Base-by-base conservation (phyloP, 2,113 vertebrate genomes). In the Semnopithecus entellus region DNA sequence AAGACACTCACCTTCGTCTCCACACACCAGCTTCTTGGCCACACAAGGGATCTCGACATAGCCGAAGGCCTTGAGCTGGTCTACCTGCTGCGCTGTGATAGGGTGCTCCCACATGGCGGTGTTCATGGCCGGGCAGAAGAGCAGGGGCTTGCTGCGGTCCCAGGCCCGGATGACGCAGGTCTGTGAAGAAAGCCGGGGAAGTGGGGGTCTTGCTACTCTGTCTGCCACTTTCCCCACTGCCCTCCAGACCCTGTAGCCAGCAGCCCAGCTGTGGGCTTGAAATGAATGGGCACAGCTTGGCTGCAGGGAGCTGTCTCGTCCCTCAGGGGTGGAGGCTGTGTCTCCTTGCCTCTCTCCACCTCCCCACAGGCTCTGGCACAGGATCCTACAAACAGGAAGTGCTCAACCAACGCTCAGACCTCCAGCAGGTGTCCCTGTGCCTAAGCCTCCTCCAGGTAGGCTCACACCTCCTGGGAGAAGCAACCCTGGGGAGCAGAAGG, bases 111-210 rank as follows among this genome's bases (percentile, higher is more conserved):
- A 99, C 99, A 99, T 99, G 91, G 99, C 99, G 0, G 99, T 99
- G 98, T 99, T 99, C 99, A 99, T 99, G n/a, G 99, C 99, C 0
- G 99, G 99, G 97, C 99, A 99, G 99, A 99, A 99, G 80, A 99
- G 98, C 86, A 99, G 98, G 11, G 99, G 99, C 43, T 99, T 99
- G 82, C 97, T 98, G 79, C 88, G 97, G 90, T 99, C 99, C 99
- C 99, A 99, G 4, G 99, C 99, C 4, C 99, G 99, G 75, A 99
- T 99, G 81, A 99, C 99, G 89, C 99, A 99, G 0, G 99, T 99
- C 99, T 99, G 97, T 0, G 25, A 97, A 92, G 92, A 89, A 89
- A 90, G 55, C 73, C 88, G 30, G 18, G 4, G 6, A 8, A 32
- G 40, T 14, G 11, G 45, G 50, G 43, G 50, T 82, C 59, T 55